phyloP scores from a whole-genome alignment of 2,888 invertebrate species.

The Plemyria rubiginata region DNA sequence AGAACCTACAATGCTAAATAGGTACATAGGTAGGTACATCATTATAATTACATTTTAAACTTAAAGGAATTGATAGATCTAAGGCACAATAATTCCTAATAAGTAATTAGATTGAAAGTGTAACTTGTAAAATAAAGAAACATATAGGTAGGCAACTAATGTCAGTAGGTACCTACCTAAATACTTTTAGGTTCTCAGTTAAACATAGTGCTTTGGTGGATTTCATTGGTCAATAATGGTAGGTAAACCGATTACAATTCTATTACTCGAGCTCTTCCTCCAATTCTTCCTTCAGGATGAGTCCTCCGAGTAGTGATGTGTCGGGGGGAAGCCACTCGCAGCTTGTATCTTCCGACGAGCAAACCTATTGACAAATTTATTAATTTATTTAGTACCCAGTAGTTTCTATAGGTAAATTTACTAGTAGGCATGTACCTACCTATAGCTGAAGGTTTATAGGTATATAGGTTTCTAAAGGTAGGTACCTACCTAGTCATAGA shows the following conservation, averaged over 20 bases:
- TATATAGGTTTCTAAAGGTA: too few species aligned
- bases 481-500: too few species aligned
- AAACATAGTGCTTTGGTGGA: constrained; percentile 6
- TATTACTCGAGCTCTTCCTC: constrained; percentile 63
- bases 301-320: constrained; percentile 66
- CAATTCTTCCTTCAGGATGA: constrained; percentile 66
- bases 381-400: not conserved
- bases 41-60: too few species aligned
- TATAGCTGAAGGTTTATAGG: too few species aligned
- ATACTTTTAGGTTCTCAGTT: not conserved
- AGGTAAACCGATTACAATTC: not conserved
- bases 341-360: constrained; percentile 80
- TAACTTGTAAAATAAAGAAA: constrained; percentile 51
- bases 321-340: constrained; percentile 82
- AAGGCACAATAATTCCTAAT: too few species aligned
- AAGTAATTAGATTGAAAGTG: constrained; percentile 30
- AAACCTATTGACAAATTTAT: constrained; percentile 53
- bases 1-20: too few species aligned
- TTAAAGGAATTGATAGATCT: too few species aligned
- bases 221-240: constrained; percentile 1
- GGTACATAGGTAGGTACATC: too few species aligned
- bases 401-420: too few species aligned
- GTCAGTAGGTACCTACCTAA: constrained; percentile 23
- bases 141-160: too few species aligned
- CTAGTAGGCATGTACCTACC: too few species aligned